These are phyloP conservation scores for Morpho achilles DNA, from an alignment of 2,888 invertebrate genomes.

Conservation along the genomic window DNA sequence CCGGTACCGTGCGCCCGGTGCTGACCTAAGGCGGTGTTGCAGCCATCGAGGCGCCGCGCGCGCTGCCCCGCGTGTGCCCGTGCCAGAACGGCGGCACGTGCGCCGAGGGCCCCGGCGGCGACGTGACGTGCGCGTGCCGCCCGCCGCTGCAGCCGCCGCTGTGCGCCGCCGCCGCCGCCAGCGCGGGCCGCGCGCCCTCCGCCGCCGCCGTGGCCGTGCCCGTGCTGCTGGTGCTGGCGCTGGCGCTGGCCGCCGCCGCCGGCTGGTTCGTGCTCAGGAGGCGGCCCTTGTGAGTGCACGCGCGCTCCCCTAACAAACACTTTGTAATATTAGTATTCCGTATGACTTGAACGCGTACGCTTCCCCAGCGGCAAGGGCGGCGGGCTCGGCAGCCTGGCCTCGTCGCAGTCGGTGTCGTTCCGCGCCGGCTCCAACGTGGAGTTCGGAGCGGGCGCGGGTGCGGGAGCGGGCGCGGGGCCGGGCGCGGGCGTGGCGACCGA, in stretches of 20 bases:
- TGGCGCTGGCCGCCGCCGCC: conserved; percentile 85
- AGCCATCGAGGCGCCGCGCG: conserved; percentile 86
- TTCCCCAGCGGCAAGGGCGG: conserved; percentile 86
- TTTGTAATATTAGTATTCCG: background rate
- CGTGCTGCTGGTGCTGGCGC: conserved; percentile 86
- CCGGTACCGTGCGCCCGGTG: too few relatives aligned
- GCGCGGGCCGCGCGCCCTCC: conserved; percentile 67
- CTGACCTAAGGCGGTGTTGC: conserved; percentile 9
- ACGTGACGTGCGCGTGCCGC: conserved; percentile 82
- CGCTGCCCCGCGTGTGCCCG: conserved; percentile 87
- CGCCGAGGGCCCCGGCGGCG: conserved; percentile 66
- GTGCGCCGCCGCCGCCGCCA: conserved; percentile 63
- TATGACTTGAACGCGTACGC: background rate
- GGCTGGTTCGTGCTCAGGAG: conserved; percentile 91
- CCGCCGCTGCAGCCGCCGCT: conserved; percentile 82
- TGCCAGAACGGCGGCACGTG: conserved; percentile 94
- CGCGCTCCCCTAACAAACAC: background rate
- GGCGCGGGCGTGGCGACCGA: conserved; percentile 83
- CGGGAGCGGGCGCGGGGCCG: conserved; percentile 80
- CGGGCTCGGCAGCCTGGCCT: conserved; percentile 87
- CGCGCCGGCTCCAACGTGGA: conserved; percentile 96
- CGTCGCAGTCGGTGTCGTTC: conserved; percentile 95
- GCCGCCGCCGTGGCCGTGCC: conserved; percentile 90
- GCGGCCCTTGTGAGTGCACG: conserved; percentile 89
- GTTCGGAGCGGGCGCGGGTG: conserved; percentile 82